These are phyloP conservation scores for Alca torda DNA, from an alignment of 2,797 vertebrate genomes.

Conservation along the genomic window DNA sequence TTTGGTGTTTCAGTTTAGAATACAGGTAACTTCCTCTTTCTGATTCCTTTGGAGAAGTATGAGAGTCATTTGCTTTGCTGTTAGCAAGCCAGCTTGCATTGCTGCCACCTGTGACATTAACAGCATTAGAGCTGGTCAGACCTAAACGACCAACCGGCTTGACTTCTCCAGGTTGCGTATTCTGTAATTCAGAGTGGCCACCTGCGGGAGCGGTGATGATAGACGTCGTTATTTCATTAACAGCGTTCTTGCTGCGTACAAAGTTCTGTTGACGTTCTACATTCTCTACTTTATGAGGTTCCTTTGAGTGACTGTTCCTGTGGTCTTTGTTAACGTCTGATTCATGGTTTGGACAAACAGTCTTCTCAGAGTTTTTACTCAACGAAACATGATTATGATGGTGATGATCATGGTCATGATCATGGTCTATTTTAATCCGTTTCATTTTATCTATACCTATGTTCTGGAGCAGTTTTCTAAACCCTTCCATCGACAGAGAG, in stretches of 20 bases:
- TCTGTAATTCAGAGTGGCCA: constrained; percentile 48
- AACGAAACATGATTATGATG: constrained; percentile 18
- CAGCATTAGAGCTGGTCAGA: not conserved
- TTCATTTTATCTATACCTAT: constrained; percentile 86
- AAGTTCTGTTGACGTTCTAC: constrained; percentile 52
- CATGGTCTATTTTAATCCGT: constrained; percentile 74
- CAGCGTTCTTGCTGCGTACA: constrained; percentile 23
- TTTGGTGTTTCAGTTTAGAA: constrained; percentile 69
- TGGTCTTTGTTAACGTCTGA: constrained; percentile 51
- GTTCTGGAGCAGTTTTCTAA: constrained; percentile 85
- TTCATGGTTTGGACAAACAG: constrained; percentile 54
- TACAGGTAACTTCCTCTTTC: constrained; percentile 67
- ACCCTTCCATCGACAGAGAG: constrained; percentile 86
- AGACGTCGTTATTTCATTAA: constrained; percentile 37
- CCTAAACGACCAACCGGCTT: constrained; percentile 14
- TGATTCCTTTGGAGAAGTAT: not conserved
- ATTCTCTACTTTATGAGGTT: constrained; percentile 39
- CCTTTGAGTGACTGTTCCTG: constrained; percentile 57
- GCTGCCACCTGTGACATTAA: constrained; percentile 50
- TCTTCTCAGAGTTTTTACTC: constrained; percentile 66
- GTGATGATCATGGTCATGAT: constrained; percentile 42
- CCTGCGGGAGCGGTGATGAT: constrained; percentile 32
- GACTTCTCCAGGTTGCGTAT: constrained; percentile 41
- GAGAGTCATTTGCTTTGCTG: constrained; percentile 65
- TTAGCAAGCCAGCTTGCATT: not conserved